Evolutionary conservation across 2,888 invertebrate genomes (phyloP), one percentile per base, ranked within the genome.

Genomic region (Lucinisca nassula): DNA sequence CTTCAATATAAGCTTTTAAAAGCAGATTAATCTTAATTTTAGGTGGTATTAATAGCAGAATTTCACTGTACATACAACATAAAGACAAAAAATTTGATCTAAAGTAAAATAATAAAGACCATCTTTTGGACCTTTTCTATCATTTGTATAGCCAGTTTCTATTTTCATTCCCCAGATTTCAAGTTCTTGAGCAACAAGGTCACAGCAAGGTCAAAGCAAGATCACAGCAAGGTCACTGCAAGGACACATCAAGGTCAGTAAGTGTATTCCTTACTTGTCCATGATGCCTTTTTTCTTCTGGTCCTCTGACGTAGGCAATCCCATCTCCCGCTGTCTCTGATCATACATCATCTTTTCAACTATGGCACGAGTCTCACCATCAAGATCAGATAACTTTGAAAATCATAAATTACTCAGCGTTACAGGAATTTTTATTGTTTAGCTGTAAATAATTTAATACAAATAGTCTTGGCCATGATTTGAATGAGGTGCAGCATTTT

Each of bases 291-390:
- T 98, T 96, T 99, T 99, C 97, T 99, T 99, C 96, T 99, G 98
- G 95, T 99, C 99, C 49, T 99, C 99, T 82, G 99, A 99, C 27
- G 99, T 99, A 17, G 99, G 99, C 87, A 98, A 96, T 2, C 99
- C 99, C 97, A 99, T 92, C 91, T 99, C 99, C 95, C 98, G 99
- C 96, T 99, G 99, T 85, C 99, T 97, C 96, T 99, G 99, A 96
- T 99, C 99, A 96, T 98, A 99, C 99, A 99, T 99, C 99, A 99
- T 99, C 97, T 99, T 99, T 97, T 99, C 99, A 0, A 99, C 99
- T 96, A 99, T 97, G 35, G 98, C 98, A 90, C 99, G 97, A 0
- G 99, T 99, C 96, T 99, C 99, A 0, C 99, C 99, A 96, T 99
- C 99, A 80, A 77, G 77, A 75, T 85, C 85, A 72, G 84, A 87